phyloP scores from a whole-genome alignment of 2,113 vertebrate genomes.

The Tragelaphus imberbis region DNA sequence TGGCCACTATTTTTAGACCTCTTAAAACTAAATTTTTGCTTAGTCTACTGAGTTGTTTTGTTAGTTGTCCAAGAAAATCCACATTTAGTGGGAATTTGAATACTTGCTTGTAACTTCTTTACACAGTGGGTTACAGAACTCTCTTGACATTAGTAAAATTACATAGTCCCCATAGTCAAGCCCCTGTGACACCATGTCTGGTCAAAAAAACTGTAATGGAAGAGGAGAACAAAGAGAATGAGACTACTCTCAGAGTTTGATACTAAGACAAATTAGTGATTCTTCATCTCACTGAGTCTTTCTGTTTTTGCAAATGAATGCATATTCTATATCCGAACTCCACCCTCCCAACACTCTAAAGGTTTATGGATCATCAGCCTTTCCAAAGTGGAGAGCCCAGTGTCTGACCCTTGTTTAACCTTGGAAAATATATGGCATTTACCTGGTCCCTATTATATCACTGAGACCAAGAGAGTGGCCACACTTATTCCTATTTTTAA shows the following conservation, averaged over 20 bases:
- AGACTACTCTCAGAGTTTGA: neutral
- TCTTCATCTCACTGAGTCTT: neutral
- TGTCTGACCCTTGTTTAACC: neutral
- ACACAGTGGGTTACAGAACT: neutral
- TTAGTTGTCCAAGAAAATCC: neutral
- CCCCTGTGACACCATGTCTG: neutral
- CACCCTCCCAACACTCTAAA: neutral
- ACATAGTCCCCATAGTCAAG: neutral
- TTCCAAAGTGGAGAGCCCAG: neutral
- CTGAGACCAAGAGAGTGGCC: neutral
- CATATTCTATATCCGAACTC: neutral
- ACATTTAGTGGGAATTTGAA: neutral
- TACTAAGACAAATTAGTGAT: neutral
- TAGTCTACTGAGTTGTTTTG: neutral
- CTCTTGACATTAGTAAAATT: neutral
- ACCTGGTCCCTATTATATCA: neutral
- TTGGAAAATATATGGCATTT: neutral
- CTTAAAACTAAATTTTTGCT: neutral
- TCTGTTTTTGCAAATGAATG: neutral
- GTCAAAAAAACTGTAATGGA: neutral
- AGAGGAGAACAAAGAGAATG: neutral
- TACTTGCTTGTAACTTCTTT: neutral
- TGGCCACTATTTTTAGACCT: neutral
- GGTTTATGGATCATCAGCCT: neutral
- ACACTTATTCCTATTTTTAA: neutral